A percentile compares a stretch with the other conserved stretches of the same genome.
phyloP scores from a whole-genome alignment of 2,888 invertebrate species.

The Stictocephala bisonia region DNA sequence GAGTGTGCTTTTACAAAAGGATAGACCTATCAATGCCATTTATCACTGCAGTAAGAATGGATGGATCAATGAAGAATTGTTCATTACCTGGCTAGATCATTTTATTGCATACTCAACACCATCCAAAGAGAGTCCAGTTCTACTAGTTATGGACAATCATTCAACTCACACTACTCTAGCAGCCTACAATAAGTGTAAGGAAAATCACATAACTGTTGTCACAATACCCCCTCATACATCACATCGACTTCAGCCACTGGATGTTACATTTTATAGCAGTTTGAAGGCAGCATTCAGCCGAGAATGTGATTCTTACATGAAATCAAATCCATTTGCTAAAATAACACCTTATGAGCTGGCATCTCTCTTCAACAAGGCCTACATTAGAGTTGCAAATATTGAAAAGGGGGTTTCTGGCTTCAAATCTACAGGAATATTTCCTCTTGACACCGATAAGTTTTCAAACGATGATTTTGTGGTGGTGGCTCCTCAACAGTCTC shows the following conservation, averaged over 20 bases:
- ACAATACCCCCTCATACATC: too few species aligned
- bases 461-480: slow-evolving; percentile 37
- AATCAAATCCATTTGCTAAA: slow-evolving; percentile 1
- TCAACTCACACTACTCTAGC: neutral
- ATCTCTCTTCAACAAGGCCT: neutral
- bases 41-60: slow-evolving; percentile 17
- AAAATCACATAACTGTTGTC: neutral
- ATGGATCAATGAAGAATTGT: slow-evolving; percentile 11
- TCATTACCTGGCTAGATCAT: neutral
- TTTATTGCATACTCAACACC: neutral
- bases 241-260: slow-evolving; percentile 14
- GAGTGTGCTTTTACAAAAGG: neutral
- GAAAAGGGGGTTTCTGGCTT: slow-evolving; percentile 21
- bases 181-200: slow-evolving; percentile 19
- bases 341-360: slow-evolving; percentile 21
- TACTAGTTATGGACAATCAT: slow-evolving; percentile 28
- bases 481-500: too few species aligned
- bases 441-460: slow-evolving; percentile 28
- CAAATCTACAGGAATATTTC: slow-evolving; percentile 50
- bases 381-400: slow-evolving; percentile 17
- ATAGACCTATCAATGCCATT: neutral
- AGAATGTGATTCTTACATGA: slow-evolving; percentile 23
- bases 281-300: slow-evolving; percentile 14
- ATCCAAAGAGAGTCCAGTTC: neutral
- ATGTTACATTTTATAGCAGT: slow-evolving; percentile 7